Conservation (phyloP, 1,140 invertebrate genomes). For the Zaprionus vittiger region DNA sequence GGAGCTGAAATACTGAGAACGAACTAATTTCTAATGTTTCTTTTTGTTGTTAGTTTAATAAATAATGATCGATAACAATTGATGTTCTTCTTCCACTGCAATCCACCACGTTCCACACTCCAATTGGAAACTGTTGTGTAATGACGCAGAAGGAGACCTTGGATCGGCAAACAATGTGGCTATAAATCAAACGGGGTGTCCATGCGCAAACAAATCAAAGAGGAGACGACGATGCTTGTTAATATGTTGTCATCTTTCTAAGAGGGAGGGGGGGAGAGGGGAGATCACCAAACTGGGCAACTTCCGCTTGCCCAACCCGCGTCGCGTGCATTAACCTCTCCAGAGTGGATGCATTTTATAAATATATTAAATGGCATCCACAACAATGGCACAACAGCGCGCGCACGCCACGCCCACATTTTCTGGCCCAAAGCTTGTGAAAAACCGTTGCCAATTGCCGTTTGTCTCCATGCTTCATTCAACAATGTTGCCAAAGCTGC, state of each 20-base stretch:
- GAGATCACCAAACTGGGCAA: slow-evolving; percentile 22
- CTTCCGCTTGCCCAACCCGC: slow-evolving; percentile 61
- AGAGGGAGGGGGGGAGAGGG: not conserved
- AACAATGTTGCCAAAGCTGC: slow-evolving; percentile 54
- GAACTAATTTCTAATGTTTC: slow-evolving; percentile 41
- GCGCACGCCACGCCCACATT: slow-evolving; percentile 55
- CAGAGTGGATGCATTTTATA: slow-evolving; percentile 49
- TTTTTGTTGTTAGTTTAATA: slow-evolving; percentile 38
- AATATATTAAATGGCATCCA: slow-evolving; percentile 43
- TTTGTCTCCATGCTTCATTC: slow-evolving; percentile 62
- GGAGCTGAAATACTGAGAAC: slow-evolving; percentile 73
- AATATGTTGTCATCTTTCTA: not conserved
- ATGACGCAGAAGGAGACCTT: slow-evolving; percentile 6
- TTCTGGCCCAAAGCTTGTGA: slow-evolving; percentile 42
- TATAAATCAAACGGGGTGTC: slow-evolving; percentile 24
- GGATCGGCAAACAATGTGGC: slow-evolving; percentile 18
- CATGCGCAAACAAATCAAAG: not conserved
- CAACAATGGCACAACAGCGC: slow-evolving; percentile 54
- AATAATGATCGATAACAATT: slow-evolving; percentile 26
- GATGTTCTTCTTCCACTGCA: not conserved
- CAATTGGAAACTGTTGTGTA: slow-evolving; percentile 24
- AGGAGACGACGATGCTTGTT: not conserved
- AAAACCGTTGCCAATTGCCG: slow-evolving; percentile 45
- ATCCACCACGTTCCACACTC: not conserved
- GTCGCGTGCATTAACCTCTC: slow-evolving; percentile 69